Evolutionary conservation across 2,888 invertebrate species (phyloP).

Genomic region (Pharmacophagus antenor): DNA sequence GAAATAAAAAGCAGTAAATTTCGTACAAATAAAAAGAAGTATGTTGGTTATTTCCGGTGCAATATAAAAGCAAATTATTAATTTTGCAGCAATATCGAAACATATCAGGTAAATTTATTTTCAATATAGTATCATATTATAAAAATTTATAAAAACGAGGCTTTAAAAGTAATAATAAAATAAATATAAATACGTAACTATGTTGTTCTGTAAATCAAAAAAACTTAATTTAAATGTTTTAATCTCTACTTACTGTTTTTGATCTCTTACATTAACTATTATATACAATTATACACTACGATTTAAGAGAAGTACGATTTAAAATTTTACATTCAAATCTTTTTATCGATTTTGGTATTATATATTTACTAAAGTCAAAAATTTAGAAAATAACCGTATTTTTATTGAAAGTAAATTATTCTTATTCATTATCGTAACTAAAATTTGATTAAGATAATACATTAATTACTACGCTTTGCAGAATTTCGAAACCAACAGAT

Average conservation of each 20-base stretch:
- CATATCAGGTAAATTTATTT: neutral
- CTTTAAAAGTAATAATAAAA: neutral
- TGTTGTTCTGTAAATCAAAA: neutral
- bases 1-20: neutral
- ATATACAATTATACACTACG: neutral
- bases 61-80: slow-evolving; percentile 1
- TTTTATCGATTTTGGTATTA: neutral
- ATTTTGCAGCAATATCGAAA: neutral
- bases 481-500: no score
- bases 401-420: neutral
- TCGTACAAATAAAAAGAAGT: neutral
- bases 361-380: neutral
- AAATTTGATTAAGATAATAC: neutral
- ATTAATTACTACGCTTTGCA: neutral
- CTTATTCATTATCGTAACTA: neutral
- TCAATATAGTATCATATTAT: neutral
- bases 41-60: neutral
- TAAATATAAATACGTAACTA: neutral
- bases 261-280: no score
- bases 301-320: neutral
- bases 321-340: no score
- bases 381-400: neutral
- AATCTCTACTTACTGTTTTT: no score
- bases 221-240: neutral
- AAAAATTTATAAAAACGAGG: neutral